Percentiles rank a stretch among this genome's conserved stretches.
phyloP scores from a whole-genome alignment of 1,140 invertebrate genomes.

The Leptinotarsa texana region DNA sequence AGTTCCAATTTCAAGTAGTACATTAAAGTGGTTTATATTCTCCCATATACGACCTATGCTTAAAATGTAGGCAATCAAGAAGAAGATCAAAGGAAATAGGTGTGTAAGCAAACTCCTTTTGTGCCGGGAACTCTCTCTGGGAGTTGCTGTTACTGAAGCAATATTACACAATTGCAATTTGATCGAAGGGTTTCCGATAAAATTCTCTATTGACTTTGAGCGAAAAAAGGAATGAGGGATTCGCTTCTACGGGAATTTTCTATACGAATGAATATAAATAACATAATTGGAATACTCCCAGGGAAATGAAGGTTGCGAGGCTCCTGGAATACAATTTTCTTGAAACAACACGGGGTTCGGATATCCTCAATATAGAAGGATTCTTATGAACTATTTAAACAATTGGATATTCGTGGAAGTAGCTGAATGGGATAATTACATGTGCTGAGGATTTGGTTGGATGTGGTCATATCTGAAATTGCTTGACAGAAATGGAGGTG shows the following conservation, averaged over 20 bases:
- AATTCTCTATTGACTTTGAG: constrained; percentile 6
- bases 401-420: too few relatives aligned
- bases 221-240: constrained; percentile 5
- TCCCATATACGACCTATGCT: background rate
- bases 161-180: constrained; percentile 27
- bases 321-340: too few relatives aligned
- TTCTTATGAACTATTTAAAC: too few relatives aligned
- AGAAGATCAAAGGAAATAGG: constrained; percentile 40
- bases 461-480: too few relatives aligned
- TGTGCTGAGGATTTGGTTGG: too few relatives aligned
- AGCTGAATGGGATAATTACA: too few relatives aligned
- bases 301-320: too few relatives aligned
- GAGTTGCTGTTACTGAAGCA: constrained; percentile 23
- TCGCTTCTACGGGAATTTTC: constrained; percentile 1
- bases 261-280: constrained; percentile 11
- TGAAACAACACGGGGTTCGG: too few relatives aligned
- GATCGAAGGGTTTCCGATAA: constrained; percentile 16
- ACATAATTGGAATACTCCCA: background rate
- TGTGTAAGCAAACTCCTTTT: constrained; percentile 42
- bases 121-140: constrained; percentile 16
- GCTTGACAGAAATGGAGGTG: too few relatives aligned
- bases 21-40: background rate
- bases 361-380: too few relatives aligned
- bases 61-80: constrained; percentile 36
- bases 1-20: background rate